Base-by-base conservation (phyloP, 2,888 invertebrate genomes). In the Drosophila affinis region DNA sequence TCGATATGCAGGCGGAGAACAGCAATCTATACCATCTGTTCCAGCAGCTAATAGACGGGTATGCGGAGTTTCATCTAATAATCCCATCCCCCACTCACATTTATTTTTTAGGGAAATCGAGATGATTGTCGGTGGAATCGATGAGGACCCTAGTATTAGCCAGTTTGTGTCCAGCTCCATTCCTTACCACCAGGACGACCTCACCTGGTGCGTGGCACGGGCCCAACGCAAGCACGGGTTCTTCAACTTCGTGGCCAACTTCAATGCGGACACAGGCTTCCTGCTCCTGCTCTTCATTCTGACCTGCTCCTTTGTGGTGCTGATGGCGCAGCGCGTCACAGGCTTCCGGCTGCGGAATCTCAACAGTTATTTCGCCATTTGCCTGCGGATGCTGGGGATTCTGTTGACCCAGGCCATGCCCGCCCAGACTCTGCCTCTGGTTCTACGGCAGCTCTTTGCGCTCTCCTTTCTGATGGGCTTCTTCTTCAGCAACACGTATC, bases 141-240 rank as follows among this genome's bases (percentile, higher is more conserved):
- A 90, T 55, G 91, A 92, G 72, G 92, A 92, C 72, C 91, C 91
- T 6, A 89, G 83, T 57, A 82, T 91, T 0, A 90, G 89, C 27
- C 89, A 90, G 54, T 87, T 81, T 10, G 79, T 91, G 0, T 90
- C 91, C 45, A 88, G 91, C 27, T 88, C 90, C 7, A 88, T 90
- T 3, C 89, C 92, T 0, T 92, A 92, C 59, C 87, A 89, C 48
- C 91, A 92, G 77, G 92, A 92, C 59, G 92, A 92, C 58, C 77
- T 92, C 3, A 92, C 92, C 0, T 92, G 92, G 92, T 92, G 92
- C 63, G 91, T 92, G 48, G 84, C 90, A 1, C 89, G 77, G 58
- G 91, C 92, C 0, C 80, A 86, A 14, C 80, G 86, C 0, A 78
- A 82, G 0, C 75, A 89, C 32, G 83, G 85, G 29, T 89, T 91